A percentile compares a stretch with the other conserved stretches of the same genome.
phyloP scores from a whole-genome alignment of 2,888 invertebrate species.

The Drosophila ezoana region DNA sequence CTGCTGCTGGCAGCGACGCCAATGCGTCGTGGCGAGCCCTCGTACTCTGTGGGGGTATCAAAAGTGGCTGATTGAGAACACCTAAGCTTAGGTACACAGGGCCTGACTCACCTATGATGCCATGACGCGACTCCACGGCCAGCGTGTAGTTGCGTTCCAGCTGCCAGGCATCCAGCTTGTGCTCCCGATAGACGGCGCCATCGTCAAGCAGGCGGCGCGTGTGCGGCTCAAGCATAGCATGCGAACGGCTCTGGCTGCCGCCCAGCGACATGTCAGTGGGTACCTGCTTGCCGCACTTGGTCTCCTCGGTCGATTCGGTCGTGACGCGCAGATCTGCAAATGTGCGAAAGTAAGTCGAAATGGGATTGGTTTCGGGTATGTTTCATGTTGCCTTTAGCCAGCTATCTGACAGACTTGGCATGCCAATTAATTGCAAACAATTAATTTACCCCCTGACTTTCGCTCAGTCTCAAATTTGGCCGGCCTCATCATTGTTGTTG shows the following conservation, averaged over 20 bases:
- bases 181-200: constrained; percentile 38
- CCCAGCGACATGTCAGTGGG: constrained; percentile 24
- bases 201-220: constrained; percentile 47
- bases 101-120: constrained; percentile 75
- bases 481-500: constrained; percentile 8
- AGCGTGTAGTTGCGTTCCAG: constrained; percentile 82
- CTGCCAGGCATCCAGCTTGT: constrained; percentile 56
- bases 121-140: constrained; percentile 80
- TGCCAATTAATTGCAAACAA: constrained; percentile 77
- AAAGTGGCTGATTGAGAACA: neutral
- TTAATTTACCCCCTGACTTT: constrained; percentile 49
- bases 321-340: constrained; percentile 81
- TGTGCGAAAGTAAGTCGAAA: neutral
- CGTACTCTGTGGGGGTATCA: constrained; percentile 50
- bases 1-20: constrained; percentile 55
- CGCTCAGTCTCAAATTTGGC: constrained; percentile 17
- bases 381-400: neutral
- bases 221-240: constrained; percentile 38
- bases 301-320: constrained; percentile 70
- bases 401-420: constrained; percentile 10
- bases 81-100: too few species aligned
- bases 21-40: constrained; percentile 69
- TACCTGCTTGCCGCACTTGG: constrained; percentile 30
- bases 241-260: constrained; percentile 3
- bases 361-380: neutral